Conservation (phyloP, 1,140 invertebrate genomes). For the Calycopis cecrops region DNA sequence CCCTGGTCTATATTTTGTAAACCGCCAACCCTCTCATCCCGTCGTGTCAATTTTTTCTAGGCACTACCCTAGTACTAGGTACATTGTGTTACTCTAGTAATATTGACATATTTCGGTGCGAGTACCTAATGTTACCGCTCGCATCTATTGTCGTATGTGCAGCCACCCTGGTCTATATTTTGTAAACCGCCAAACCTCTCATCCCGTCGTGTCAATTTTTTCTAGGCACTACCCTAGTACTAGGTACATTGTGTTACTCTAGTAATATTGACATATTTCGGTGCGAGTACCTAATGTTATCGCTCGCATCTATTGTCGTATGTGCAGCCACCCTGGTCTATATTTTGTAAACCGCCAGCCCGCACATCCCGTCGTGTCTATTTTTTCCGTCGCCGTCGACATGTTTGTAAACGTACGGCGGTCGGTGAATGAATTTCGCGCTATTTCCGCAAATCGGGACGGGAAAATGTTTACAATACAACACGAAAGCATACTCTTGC, state of each 20-base stretch:
- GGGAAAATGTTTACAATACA: conserved; percentile 32
- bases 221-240: no score
- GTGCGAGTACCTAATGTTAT: background rate
- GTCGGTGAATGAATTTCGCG: conserved; percentile 67
- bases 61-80: no score
- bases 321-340: conserved; percentile 47
- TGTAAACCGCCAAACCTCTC: conserved; percentile 51
- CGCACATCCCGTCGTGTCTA: conserved; percentile 55
- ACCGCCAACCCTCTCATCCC: conserved; percentile 49
- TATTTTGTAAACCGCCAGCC: conserved; percentile 60
- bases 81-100: no score
- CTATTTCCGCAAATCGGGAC: conserved; percentile 59
- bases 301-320: conserved; percentile 5
- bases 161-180: conserved; percentile 59
- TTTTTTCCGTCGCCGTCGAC: conserved; percentile 58
- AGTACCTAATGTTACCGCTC: conserved; percentile 10
- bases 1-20: conserved; percentile 65
- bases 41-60: conserved; percentile 66
- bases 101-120: background rate
- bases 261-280: background rate
- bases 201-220: conserved; percentile 66
- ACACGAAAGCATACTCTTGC: no score
- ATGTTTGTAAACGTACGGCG: conserved; percentile 65
- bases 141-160: conserved; percentile 13
- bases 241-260: no score